Conservation (phyloP, 2,113 vertebrate species). For the Nesoenas mayeri region DNA sequence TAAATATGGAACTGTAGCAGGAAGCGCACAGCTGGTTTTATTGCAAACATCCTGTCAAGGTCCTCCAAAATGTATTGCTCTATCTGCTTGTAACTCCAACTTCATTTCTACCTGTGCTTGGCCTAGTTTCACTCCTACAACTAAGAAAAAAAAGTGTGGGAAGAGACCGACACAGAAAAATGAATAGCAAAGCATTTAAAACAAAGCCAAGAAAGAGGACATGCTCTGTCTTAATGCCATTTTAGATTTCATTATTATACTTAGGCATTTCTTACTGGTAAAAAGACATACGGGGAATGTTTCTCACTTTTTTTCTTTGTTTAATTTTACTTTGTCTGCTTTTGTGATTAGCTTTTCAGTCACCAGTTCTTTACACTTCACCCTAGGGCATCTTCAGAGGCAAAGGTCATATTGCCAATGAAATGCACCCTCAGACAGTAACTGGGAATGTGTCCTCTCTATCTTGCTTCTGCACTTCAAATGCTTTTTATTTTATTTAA, state of each 20-base stretch:
- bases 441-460: background rate
- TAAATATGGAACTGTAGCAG: background rate
- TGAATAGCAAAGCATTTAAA: background rate
- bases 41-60: background rate
- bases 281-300: background rate
- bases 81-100: background rate
- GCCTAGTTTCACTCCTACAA: background rate
- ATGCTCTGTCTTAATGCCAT: rapidly evolving
- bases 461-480: background rate
- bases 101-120: background rate
- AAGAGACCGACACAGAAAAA: background rate
- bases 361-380: background rate
- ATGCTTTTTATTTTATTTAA: background rate
- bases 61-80: background rate
- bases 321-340: background rate
- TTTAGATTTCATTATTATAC: background rate
- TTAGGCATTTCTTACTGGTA: background rate
- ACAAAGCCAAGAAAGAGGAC: background rate
- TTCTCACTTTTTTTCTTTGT: background rate
- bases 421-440: too few species aligned
- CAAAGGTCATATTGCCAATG: background rate
- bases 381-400: background rate
- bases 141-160: background rate
- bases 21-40: background rate
- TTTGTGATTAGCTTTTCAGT: background rate